Conservation (phyloP, 2,113 vertebrate genomes). For the Serinus canaria region DNA sequence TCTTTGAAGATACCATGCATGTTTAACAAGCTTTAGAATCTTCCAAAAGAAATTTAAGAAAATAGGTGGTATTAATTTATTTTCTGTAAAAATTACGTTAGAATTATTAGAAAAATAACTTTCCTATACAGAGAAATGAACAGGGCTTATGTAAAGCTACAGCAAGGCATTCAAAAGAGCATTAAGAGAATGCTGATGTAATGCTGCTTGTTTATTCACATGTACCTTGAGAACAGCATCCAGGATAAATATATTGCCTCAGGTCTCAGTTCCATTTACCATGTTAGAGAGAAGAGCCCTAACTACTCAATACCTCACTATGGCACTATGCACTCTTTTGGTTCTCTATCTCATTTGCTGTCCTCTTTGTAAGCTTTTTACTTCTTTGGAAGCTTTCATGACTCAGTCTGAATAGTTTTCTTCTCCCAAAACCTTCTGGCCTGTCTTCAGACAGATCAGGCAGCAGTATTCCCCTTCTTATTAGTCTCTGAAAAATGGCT, state of each 20-base stretch:
- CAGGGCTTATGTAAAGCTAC: background rate
- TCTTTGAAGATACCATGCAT: background rate
- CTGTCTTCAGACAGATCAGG: background rate
- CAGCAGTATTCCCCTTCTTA: background rate
- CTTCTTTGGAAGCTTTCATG: background rate
- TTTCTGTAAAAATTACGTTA: background rate
- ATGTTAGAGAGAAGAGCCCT: background rate
- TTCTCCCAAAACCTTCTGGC: background rate
- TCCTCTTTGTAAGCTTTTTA: background rate
- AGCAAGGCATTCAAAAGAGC: background rate
- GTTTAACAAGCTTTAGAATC: background rate
- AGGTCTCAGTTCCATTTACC: background rate
- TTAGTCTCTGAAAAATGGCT: background rate
- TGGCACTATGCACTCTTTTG: background rate
- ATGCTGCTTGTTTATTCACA: background rate
- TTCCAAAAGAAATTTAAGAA: background rate
- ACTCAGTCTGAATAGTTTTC: background rate
- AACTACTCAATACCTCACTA: background rate
- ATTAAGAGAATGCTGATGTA: background rate
- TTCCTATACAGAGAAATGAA: background rate
- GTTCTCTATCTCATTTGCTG: background rate
- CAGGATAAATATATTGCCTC: background rate
- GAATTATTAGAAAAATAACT: background rate
- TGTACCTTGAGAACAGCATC: background rate
- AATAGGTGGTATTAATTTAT: background rate